These are phyloP conservation scores for Acestrorhynchus altus DNA, from an alignment of 2,797 vertebrate genomes.

Conservation along the genomic window DNA sequence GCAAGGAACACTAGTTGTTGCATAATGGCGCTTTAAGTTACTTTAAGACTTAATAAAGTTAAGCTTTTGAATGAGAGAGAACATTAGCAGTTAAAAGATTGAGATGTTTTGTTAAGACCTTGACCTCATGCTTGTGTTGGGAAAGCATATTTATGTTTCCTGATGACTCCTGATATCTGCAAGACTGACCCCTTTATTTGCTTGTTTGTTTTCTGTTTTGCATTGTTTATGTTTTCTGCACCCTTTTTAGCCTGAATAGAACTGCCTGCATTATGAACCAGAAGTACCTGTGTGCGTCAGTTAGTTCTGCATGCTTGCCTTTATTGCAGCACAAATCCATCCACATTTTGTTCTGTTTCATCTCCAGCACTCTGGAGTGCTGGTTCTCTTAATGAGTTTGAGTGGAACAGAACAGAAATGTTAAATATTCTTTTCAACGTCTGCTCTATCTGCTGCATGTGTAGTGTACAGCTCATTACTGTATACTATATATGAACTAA, in stretches of 20 bases:
- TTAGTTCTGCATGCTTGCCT: not conserved
- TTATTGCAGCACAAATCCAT: not conserved
- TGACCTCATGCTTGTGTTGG: conserved; percentile 42
- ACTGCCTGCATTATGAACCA: not conserved
- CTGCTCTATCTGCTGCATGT: too few species aligned
- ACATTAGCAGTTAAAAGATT: not conserved
- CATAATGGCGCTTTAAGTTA: too few species aligned
- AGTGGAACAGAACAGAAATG: too few species aligned
- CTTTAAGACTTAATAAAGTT: too few species aligned
- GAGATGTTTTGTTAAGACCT: conserved; percentile 29
- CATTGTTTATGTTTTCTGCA: not conserved
- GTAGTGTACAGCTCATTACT: too few species aligned
- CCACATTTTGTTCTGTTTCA: not conserved
- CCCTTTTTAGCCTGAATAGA: not conserved
- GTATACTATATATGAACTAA: too few species aligned
- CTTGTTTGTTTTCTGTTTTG: conserved; percentile 34
- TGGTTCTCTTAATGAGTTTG: not conserved
- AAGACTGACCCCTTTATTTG: not conserved
- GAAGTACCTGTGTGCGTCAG: not conserved
- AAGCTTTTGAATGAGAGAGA: too few species aligned
- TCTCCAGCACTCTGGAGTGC: not conserved
- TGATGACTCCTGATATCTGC: not conserved
- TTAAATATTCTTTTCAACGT: not conserved
- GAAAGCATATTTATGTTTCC: conserved; percentile 35
- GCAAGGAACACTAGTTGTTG: too few species aligned